Evolutionary conservation across 53 echinoderm and acorn worm genomes (phyloP), one percentile per base, ranked within the genome.

Genomic region (Paelopatides confundens): DNA sequence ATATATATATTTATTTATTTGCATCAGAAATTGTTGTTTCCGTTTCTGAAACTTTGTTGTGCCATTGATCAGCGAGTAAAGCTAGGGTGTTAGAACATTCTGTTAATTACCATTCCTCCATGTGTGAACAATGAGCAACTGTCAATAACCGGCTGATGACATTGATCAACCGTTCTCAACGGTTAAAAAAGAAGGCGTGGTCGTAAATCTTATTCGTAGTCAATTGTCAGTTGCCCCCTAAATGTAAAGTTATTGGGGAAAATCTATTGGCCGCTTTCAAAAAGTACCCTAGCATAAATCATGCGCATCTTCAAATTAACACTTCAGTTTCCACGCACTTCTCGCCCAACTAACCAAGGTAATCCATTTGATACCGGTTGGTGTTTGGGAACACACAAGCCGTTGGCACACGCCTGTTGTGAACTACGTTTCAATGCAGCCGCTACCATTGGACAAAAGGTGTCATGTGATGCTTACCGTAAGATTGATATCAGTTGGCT

Each of bases 301-400:
- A 79, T 79, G 48, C 53, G 34, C 79, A 79, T 79, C 79, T 79
- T 53, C 58, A 79, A 79, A 79, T 79, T 79, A 79, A 79, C 79
- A 79, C 54, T 79, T 79, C 46, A 43, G 74, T 43, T 53, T 79
- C 53, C 51, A 53, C 51, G 79, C 58, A 51, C 79, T 79, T 79
- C 79, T 30, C 52, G 49, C 50, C 51, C 79, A 48, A 33, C 68
- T 34, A 67, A 35, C 68, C 79, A 79, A 31, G 79, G 79, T 79
- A 79, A 79, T 79, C 79, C 79, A 50, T 51, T 53, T 30, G 29
- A 29, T 52, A 47, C 51, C 79, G 79, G 79, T 33, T 30, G 58
- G 21, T 53, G 33, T 58, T 58, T 58, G 79, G 51, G 79, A 79
- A 53, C 51, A 52, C 79, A 53, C 79, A 50, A 24, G 79, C 79